Conservation (phyloP, 2,797 vertebrate species). For the Todus mexicanus region DNA sequence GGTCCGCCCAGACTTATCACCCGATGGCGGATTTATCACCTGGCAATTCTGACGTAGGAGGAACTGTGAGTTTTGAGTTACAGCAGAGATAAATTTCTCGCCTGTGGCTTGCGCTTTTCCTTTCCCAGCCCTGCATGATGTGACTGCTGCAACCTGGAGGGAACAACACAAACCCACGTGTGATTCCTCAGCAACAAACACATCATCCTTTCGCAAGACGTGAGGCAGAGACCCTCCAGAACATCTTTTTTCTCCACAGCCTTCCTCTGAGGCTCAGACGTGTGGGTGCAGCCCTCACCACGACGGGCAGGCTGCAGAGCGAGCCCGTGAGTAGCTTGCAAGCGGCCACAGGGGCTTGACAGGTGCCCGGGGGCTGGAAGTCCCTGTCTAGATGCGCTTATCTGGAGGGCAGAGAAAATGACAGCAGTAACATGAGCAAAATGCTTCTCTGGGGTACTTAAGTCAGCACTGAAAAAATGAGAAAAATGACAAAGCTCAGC, state of each 20-base stretch:
- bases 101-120: background rate
- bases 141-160: background rate
- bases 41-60: background rate
- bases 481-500: background rate
- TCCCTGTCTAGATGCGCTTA: background rate
- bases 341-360: rapidly evolving
- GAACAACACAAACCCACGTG: rapidly evolving
- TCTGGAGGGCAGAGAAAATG: background rate
- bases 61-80: background rate
- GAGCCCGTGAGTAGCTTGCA: background rate
- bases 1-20: background rate
- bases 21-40: background rate
- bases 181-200: background rate
- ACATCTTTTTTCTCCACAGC: background rate
- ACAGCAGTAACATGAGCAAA: rapidly evolving
- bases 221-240: background rate
- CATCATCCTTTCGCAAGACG: background rate
- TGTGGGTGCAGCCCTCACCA: background rate
- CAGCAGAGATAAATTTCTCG: background rate
- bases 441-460: background rate
- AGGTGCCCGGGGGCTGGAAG: background rate
- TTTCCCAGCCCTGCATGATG: background rate
- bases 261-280: background rate
- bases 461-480: background rate
- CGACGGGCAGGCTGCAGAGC: background rate